A percentile compares a stretch with the other conserved stretches of the same genome.
Evolutionary conservation across 2,888 invertebrate species (phyloP).

Genomic region (Allolobophora icterica): DNA sequence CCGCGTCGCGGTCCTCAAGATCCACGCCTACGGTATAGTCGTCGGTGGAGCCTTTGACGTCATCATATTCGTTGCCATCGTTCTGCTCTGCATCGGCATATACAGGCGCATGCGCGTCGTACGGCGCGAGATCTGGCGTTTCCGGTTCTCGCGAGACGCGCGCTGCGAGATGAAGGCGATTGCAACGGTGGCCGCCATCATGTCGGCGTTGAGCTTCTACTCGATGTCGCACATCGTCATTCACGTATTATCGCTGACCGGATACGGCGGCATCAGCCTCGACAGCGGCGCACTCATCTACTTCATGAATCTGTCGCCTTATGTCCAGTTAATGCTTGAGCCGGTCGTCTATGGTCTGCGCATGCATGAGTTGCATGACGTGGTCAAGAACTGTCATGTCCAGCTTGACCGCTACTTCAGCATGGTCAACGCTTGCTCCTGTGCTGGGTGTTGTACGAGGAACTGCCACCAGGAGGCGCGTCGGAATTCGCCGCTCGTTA

Average conservation of each 20-base stretch:
- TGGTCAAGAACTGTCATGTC: not conserved
- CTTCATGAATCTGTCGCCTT: conserved; percentile 1
- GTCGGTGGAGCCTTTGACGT: not conserved
- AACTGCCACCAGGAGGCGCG: not conserved
- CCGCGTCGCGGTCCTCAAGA: not conserved
- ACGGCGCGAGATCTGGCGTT: conserved; percentile 8
- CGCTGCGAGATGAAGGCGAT: conserved; percentile 26
- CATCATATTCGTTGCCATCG: conserved; percentile 17
- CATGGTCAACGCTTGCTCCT: not conserved
- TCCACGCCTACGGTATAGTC: not conserved
- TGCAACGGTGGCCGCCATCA: not conserved
- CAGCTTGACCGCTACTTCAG: conserved; percentile 14
- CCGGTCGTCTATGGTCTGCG: conserved; percentile 1
- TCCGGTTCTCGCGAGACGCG: conserved; percentile 13
- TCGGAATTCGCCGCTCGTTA: not conserved
- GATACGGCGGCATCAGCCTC: conserved; percentile 4
- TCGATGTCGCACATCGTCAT: conserved; percentile 4
- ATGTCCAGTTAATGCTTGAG: not conserved
- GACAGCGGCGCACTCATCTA: conserved; percentile 13
- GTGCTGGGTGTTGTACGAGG: not conserved
- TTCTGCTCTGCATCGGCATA: conserved; percentile 6
- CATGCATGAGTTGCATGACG: not conserved
- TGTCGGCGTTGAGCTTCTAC: not conserved
- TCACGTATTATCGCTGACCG: conserved; percentile 25
- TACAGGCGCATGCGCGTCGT: conserved; percentile 23